Percentiles rank a stretch among this genome's conserved stretches.
Evolutionary conservation across 2,888 invertebrate species (phyloP).

Genomic region (Pseudococcus viburni): DNA sequence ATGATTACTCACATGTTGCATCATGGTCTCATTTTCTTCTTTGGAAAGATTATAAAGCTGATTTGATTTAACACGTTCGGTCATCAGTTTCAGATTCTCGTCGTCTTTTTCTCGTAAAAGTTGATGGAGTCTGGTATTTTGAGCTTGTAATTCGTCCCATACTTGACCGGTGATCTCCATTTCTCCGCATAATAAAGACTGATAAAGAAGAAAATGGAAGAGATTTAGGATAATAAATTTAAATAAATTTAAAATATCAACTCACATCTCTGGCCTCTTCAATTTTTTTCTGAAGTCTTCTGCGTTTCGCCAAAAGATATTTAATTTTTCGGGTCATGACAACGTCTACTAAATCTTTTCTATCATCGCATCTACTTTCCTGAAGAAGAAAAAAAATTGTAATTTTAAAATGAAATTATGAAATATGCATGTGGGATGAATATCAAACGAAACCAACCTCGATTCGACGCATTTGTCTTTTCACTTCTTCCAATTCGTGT

Average conservation of each 20-base stretch:
- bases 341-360: conserved; percentile 62
- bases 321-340: conserved; percentile 63
- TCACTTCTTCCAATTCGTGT: conserved; percentile 60
- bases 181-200: conserved; percentile 75
- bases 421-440: neutral
- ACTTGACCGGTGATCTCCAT: conserved; percentile 99
- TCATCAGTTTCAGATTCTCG: conserved; percentile 98
- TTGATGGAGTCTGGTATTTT: conserved; percentile 94
- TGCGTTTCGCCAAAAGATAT: conserved; percentile 55
- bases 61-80: conserved; percentile 95
- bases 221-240: neutral
- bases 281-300: conserved; percentile 63
- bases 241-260: neutral
- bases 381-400: neutral
- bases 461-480: conserved; percentile 64
- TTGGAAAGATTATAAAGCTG: conserved; percentile 93
- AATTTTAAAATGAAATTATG: neutral
- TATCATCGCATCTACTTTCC: conserved; percentile 61
- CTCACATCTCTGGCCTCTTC: conserved; percentile 64
- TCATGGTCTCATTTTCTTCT: conserved; percentile 87
- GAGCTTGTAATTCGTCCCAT: conserved; percentile 99
- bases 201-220: neutral
- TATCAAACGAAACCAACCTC: conserved; percentile 7
- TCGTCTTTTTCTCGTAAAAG: conserved; percentile 97
- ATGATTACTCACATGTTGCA: conserved; percentile 60